phyloP scores from a whole-genome alignment of 1,140 invertebrate genomes.

The Megathymus violae region DNA sequence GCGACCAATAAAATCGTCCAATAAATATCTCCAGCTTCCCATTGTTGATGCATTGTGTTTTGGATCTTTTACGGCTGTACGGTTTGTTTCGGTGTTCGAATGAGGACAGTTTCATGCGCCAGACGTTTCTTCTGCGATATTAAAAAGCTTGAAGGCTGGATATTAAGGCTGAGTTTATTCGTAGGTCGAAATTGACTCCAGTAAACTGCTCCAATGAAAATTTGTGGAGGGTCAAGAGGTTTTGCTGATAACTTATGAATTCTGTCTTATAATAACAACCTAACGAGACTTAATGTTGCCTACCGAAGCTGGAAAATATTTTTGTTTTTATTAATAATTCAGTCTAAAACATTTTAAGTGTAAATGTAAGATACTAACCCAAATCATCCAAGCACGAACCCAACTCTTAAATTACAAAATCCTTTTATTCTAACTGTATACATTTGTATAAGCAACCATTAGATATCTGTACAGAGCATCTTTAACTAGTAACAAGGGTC shows the following conservation, averaged over 20 bases:
- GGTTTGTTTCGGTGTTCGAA: slow-evolving; percentile 40
- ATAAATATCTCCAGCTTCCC: slow-evolving; percentile 47
- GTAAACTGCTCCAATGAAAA: too few species aligned
- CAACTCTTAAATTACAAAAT: not conserved
- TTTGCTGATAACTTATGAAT: too few species aligned
- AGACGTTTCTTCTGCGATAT: slow-evolving; percentile 22
- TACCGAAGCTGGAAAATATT: too few species aligned
- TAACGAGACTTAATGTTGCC: too few species aligned
- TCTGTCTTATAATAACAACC: too few species aligned
- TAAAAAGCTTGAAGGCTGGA: slow-evolving; percentile 13
- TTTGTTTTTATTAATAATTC: too few species aligned
- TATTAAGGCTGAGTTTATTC: not conserved
- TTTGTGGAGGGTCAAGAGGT: too few species aligned
- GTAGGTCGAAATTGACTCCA: too few species aligned
- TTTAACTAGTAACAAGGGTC: slow-evolving; percentile 9
- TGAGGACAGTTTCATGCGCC: slow-evolving; percentile 32
- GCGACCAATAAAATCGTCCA: slow-evolving; percentile 50
- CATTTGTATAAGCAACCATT: slow-evolving; percentile 2
- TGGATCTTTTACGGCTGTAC: slow-evolving; percentile 43
- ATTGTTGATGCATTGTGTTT: slow-evolving; percentile 47
- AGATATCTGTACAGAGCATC: slow-evolving; percentile 4
- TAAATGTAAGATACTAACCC: too few species aligned
- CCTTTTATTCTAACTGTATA: not conserved
- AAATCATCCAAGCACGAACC: too few species aligned
- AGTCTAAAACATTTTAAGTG: too few species aligned